Evolutionary conservation across 1,140 invertebrate species (phyloP), one percentile per base, ranked within the genome.

Genomic region (Formica selysi): DNA sequence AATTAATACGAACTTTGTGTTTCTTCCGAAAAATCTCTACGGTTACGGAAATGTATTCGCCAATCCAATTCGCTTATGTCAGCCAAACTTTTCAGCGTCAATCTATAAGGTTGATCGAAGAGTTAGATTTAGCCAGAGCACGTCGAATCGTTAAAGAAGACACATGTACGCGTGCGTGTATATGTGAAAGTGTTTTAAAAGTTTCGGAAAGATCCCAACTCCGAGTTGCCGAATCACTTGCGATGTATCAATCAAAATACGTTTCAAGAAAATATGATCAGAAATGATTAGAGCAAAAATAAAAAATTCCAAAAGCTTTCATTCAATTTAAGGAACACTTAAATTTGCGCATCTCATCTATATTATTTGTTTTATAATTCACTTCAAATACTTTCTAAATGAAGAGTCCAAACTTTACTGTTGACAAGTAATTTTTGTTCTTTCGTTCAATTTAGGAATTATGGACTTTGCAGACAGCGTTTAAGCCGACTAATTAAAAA

Each of bases 11-110:
- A 32, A 41, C 54, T 44, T 57, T 6, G 10, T 32, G n/a, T 54
- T 79, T 32, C 32, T 38, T 80, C 10, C n/a, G 32, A 10, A 5
- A 70, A 38, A 41, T 38, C 22, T 83, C 3, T 13, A 8, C 57
- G 22, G 2, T 38, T 22, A 29, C 8, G 68, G 54, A 61, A 73
- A 81, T 71, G 8, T 59, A 83, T 38, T 83, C 7, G 54, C 38
- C 79, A 41, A 44, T 44, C 7, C 67, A 61, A 48, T 61, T 81
- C 54, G 51, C 19, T 44, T 73, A 61, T 81, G 48, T 74, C 68
- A 61, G 5, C 29, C 54, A 36, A 81, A 73, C 26, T 74, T 74
- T 16, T 41, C 54, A 4, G 13, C 29, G 38, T 59, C 38, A 16
- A 16, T 73, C 19, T 44, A 51, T 32, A 73, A 81, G 26, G 38